These are phyloP conservation scores for Leuciscus waleckii DNA, from an alignment of 2,797 vertebrate species.

Conservation along the genomic window DNA sequence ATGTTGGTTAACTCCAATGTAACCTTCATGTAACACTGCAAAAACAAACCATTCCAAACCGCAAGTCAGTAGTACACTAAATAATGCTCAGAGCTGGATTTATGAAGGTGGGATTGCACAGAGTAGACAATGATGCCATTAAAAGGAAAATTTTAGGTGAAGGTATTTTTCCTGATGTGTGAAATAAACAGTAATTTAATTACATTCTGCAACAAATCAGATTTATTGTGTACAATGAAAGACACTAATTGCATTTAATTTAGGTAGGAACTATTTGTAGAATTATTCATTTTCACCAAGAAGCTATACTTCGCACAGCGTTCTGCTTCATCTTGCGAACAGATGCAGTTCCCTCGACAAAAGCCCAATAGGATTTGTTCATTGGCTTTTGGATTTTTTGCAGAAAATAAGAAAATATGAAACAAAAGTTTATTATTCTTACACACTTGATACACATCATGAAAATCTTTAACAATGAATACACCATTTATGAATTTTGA, in stretches of 20 bases:
- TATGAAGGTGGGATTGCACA: background rate
- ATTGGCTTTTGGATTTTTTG: no score
- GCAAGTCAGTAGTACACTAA: conserved; percentile 7
- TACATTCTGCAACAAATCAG: background rate
- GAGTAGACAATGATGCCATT: background rate
- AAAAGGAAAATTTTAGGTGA: background rate
- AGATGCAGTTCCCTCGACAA: no score
- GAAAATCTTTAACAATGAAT: background rate
- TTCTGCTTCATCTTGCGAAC: no score
- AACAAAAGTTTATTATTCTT: no score
- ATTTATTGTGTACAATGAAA: background rate
- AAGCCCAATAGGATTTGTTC: background rate
- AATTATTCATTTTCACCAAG: background rate
- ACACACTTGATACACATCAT: background rate
- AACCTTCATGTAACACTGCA: conserved; percentile 8
- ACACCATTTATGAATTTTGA: background rate
- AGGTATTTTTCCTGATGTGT: background rate
- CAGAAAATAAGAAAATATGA: no score
- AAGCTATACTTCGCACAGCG: no score
- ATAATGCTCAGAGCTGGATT: conserved; percentile 5
- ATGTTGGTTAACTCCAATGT: conserved; percentile 38
- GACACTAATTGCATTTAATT: background rate
- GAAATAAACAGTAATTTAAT: no score
- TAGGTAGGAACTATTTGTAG: background rate
- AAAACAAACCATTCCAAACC: conserved; percentile 14